Evolutionary conservation across 2,797 vertebrate species (phyloP).

Genomic region (Thunnus albacares): DNA sequence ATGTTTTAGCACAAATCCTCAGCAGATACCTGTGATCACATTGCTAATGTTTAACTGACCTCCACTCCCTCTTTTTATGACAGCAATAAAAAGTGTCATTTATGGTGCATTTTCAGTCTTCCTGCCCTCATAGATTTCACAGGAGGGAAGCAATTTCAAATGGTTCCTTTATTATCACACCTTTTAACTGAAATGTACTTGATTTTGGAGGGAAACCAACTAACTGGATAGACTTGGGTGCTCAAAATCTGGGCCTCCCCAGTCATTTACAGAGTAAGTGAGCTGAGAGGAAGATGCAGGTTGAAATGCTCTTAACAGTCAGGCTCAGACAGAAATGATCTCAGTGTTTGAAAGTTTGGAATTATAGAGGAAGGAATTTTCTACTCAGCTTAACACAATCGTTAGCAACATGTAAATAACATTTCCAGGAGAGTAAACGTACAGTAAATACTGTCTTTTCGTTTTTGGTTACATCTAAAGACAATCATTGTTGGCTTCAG

Average conservation of each 20-base stretch:
- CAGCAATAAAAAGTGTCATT: constrained; percentile 73
- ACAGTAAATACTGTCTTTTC: constrained; percentile 46
- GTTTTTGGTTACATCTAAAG: constrained; percentile 36
- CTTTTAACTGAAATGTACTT: background rate
- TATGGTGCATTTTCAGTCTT: constrained; percentile 50
- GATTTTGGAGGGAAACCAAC: constrained; percentile 25
- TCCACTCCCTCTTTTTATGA: constrained; percentile 84
- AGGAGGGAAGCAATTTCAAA: constrained; percentile 37
- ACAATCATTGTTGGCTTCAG: constrained; percentile 53
- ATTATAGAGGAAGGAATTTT: constrained; percentile 63
- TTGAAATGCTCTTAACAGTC: constrained; percentile 15
- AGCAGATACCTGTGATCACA: constrained; percentile 25
- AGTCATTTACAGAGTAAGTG: background rate
- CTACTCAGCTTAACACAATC: constrained; percentile 51
- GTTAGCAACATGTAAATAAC: constrained; percentile 59
- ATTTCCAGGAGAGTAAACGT: constrained; percentile 45
- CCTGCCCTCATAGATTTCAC: constrained; percentile 47
- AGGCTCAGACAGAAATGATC: constrained; percentile 67
- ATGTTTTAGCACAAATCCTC: constrained; percentile 27
- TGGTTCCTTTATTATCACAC: background rate
- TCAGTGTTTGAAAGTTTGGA: constrained; percentile 53
- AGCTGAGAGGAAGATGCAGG: constrained; percentile 10
- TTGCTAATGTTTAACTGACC: constrained; percentile 81
- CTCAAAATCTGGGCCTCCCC: background rate
- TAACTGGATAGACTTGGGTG: background rate